phyloP scores from a whole-genome alignment of 2,888 invertebrate genomes.

The Piscicola geometra region DNA sequence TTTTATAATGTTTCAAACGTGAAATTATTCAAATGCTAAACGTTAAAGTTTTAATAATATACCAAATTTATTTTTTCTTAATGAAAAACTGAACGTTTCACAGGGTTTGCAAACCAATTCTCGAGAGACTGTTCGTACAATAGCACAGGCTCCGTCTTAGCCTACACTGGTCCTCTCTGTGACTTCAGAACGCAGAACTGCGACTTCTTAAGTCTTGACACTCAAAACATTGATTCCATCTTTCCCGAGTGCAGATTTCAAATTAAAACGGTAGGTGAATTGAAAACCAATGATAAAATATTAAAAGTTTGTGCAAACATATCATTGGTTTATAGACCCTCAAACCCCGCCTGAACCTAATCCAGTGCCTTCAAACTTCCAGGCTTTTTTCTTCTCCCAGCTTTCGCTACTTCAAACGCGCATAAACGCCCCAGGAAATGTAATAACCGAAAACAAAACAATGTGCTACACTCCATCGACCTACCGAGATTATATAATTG shows the following conservation, averaged over 20 bases:
- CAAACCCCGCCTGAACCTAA: too few species aligned
- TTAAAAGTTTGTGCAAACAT: too few species aligned
- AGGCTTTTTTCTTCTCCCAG: background rate
- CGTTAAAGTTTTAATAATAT: background rate
- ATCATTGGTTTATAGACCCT: too few species aligned
- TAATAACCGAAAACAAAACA: background rate
- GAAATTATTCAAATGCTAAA: too few species aligned
- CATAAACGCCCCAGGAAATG: background rate
- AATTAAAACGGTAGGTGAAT: constrained; percentile 2
- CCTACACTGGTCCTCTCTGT: constrained; percentile 24
- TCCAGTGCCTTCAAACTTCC: too few species aligned
- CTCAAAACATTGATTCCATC: constrained; percentile 17
- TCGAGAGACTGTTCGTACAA: constrained; percentile 18
- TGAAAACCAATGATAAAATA: too few species aligned
- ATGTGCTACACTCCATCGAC: background rate
- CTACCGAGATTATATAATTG: background rate
- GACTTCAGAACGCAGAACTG: constrained; percentile 26
- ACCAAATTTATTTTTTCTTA: background rate
- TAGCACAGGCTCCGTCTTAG: background rate
- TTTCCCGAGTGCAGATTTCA: constrained; percentile 18
- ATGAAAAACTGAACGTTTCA: background rate
- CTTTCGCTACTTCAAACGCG: background rate
- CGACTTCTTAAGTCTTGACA: background rate
- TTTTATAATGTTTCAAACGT: too few species aligned
- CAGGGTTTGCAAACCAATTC: background rate